Evolutionary conservation across 2,888 invertebrate species (phyloP).

Genomic region (Dryobotodes eremita): DNA sequence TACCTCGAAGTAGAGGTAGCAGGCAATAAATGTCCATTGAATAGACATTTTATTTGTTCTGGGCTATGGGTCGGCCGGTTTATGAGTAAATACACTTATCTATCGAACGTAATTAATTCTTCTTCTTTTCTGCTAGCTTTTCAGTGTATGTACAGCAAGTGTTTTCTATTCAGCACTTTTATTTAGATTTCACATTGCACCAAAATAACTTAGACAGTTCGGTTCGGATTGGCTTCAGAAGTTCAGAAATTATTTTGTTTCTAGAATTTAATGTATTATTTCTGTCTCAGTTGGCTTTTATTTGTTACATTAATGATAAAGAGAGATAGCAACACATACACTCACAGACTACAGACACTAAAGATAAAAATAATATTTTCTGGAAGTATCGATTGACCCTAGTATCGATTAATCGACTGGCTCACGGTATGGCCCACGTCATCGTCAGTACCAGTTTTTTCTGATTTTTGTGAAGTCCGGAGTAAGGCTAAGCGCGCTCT

Average conservation of each 20-base stretch:
- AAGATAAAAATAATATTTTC: neutral
- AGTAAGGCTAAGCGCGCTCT: too few species aligned
- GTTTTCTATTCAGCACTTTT: neutral
- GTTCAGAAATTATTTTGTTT: neutral
- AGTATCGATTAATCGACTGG: neutral
- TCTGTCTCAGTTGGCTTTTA: neutral
- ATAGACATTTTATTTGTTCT: conserved; percentile 92
- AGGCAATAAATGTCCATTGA: conserved; percentile 95
- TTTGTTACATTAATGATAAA: neutral
- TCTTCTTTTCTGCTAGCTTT: neutral
- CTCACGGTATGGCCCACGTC: neutral
- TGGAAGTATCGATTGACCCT: too few species aligned
- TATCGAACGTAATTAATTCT: neutral
- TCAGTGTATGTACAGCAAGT: neutral
- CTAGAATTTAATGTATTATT: neutral
- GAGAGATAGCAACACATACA: conserved; percentile 6
- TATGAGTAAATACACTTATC: conserved; percentile 3
- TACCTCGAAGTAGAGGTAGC: conserved; percentile 93
- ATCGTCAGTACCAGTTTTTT: too few species aligned
- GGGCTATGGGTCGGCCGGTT: conserved; percentile 28
- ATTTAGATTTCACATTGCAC: neutral
- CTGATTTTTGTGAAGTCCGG: too few species aligned
- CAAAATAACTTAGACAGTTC: conserved; percentile 18
- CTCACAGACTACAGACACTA: too few species aligned
- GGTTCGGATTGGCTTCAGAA: neutral